Percentiles rank a stretch among this genome's conserved stretches.
Evolutionary conservation across 2,113 vertebrate species (phyloP).

Genomic region (Seriola dumerili): DNA sequence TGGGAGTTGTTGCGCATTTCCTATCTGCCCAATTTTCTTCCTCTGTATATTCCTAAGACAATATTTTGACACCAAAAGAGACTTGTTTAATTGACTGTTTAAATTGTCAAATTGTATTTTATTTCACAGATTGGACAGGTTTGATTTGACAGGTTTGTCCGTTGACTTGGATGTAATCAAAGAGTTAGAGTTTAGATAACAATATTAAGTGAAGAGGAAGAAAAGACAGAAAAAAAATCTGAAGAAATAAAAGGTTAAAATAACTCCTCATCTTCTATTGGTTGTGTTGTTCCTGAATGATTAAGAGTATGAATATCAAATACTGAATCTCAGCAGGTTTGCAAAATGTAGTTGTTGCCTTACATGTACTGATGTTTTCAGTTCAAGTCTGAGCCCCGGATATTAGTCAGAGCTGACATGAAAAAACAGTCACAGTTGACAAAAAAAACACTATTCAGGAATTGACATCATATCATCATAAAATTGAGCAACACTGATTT

Average conservation of each 20-base stretch:
- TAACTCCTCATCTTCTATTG: background rate
- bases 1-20: background rate
- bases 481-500: slow-evolving; percentile 4
- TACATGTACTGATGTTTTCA: background rate
- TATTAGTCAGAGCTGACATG: background rate
- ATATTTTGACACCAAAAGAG: background rate
- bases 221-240: background rate
- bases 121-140: background rate
- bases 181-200: background rate
- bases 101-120: background rate
- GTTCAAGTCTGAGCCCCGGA: background rate
- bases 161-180: background rate
- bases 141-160: background rate
- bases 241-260: background rate
- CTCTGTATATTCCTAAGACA: background rate
- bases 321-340: background rate
- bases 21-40: background rate
- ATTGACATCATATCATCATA: background rate
- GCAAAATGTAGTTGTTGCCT: background rate
- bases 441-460: background rate
- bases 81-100: background rate
- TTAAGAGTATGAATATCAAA: background rate
- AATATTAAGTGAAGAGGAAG: background rate
- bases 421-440: background rate
- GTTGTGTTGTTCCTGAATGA: background rate